Evolutionary conservation across 92 coral and sea anemone genomes (phyloP).

Genomic region (Micromussa lordhowensis): DNA sequence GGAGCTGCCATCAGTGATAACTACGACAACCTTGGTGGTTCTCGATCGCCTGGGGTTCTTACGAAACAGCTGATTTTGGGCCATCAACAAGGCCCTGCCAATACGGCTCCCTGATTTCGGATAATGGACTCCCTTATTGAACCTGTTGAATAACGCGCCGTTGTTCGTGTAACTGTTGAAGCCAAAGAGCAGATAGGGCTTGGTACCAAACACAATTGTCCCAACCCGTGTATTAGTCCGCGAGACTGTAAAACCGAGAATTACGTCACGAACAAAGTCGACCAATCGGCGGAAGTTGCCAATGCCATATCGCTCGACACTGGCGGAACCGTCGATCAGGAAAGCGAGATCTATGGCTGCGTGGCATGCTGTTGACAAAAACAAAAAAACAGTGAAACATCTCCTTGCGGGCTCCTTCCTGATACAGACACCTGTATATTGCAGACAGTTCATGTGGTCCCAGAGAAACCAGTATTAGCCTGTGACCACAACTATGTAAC

Average conservation of each 20-base stretch:
- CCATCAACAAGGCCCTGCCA: conserved; percentile 77
- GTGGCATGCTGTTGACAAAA: conserved; percentile 66
- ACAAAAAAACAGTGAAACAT: not conserved
- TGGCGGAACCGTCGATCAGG: conserved; percentile 87
- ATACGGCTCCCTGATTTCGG: conserved; percentile 81
- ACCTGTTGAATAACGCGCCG: conserved; percentile 64
- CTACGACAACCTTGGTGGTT: conserved; percentile 78
- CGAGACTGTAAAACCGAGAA: conserved; percentile 81
- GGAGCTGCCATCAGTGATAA: conserved; percentile 89
- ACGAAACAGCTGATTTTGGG: conserved; percentile 44
- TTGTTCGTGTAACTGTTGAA: conserved; percentile 69
- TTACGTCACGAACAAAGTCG: conserved; percentile 76
- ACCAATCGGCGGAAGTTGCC: conserved; percentile 87
- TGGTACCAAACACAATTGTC: conserved; percentile 73
- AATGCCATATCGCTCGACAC: conserved; percentile 84
- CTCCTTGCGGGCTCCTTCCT: too few relatives aligned
- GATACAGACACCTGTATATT: too few relatives aligned
- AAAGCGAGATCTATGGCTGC: conserved; percentile 85
- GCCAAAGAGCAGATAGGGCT: conserved; percentile 58
- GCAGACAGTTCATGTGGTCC: too few relatives aligned
- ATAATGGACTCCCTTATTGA: conserved; percentile 60
- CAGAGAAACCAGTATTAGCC: too few relatives aligned
- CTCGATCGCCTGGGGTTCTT: conserved; percentile 59
- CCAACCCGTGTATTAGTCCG: conserved; percentile 69
- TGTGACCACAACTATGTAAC: too few relatives aligned